Base-by-base conservation (phyloP, 2,113 vertebrate genomes). In the Sturnira hondurensis region DNA sequence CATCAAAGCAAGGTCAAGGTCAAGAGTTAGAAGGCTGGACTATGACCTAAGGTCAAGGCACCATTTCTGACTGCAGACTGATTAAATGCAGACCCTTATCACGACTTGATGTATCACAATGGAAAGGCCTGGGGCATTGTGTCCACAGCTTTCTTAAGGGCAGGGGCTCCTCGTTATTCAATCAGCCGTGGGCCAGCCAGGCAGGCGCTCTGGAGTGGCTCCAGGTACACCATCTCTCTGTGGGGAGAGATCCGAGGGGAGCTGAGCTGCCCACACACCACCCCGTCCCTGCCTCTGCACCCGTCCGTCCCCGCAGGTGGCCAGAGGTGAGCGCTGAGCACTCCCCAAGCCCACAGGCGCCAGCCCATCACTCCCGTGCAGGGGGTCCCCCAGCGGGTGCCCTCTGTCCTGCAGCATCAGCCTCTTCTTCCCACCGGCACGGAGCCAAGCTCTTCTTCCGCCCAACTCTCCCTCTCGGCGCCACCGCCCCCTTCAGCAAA, bases 351-450 rank as follows among this genome's bases (percentile, higher is more conserved):
- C 71, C 24, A 26, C 3, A 13, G 74, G 36, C 7, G 47, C 65
- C 41, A 9, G 52, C 14, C 14, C 41, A 33, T 38, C 10, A 1
- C 12, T 3, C 45, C 19, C 11, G 19, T 0, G 1, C 19, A 5
- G 45, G 10, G 36, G 78, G 26, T 31, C 54, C 65, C 65, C 61
- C 50, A 56, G 63, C 56, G 5, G 15, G 58, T 8, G 10, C 9
- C 38, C 68, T 11, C 5, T 20, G 8, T 20, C 33, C 67, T 22
- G 38, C 4, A 1, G 43, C 63, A 11, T 38, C 7, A 13, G 41
- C 28, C 10, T 36, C n/a, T 54, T 14, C 26, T 9, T 26, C 16
- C 38, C 61, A 36, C 31, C 24, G 2, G 45, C 11, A 22, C 0
- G 2, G 1, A 4, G 5, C 50, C 24, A 4, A 1, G 1, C 2